phyloP scores from a whole-genome alignment of 2,888 invertebrate species.

The Dynastes tityus region DNA sequence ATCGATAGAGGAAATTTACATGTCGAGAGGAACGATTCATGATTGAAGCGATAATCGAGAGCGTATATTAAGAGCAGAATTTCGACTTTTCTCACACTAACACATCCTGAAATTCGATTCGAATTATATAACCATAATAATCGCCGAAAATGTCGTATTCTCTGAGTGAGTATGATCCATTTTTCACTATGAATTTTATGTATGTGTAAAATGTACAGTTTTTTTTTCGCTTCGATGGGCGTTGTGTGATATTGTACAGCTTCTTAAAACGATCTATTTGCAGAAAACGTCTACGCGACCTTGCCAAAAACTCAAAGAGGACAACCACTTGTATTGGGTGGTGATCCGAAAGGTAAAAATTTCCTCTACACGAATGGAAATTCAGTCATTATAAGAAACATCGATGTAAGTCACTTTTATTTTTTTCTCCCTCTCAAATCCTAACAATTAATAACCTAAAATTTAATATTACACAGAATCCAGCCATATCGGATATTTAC shows the following conservation, averaged over 20 bases:
- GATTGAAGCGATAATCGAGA: background rate
- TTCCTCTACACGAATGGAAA: slow-evolving; percentile 98
- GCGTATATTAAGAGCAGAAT: background rate
- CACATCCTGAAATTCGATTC: background rate
- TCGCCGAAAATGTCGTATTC: slow-evolving; percentile 46
- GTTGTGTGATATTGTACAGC: background rate
- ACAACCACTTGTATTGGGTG: slow-evolving; percentile 93
- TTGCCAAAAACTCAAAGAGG: slow-evolving; percentile 96
- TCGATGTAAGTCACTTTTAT: slow-evolving; percentile 78
- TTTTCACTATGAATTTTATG: too few species aligned
- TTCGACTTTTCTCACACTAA: slow-evolving; percentile 21
- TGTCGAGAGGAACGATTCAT: slow-evolving; percentile 14
- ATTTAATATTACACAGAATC: slow-evolving; percentile 76
- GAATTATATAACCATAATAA: slow-evolving; percentile 47
- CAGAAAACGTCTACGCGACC: slow-evolving; percentile 93
- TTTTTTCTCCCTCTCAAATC: background rate
- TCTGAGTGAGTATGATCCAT: slow-evolving; percentile 49
- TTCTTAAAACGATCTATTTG: slow-evolving; percentile 56
- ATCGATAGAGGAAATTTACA: slow-evolving; percentile 34
- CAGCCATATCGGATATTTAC: slow-evolving; percentile 94
- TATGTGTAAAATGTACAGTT: too few species aligned
- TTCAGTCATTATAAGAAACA: slow-evolving; percentile 97
- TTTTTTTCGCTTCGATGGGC: slow-evolving; percentile 36
- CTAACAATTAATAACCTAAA: slow-evolving; percentile 27
- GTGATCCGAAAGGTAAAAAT: slow-evolving; percentile 97